Conservation (phyloP, 2,113 vertebrate species). For the Microcebus jonahi region DNA sequence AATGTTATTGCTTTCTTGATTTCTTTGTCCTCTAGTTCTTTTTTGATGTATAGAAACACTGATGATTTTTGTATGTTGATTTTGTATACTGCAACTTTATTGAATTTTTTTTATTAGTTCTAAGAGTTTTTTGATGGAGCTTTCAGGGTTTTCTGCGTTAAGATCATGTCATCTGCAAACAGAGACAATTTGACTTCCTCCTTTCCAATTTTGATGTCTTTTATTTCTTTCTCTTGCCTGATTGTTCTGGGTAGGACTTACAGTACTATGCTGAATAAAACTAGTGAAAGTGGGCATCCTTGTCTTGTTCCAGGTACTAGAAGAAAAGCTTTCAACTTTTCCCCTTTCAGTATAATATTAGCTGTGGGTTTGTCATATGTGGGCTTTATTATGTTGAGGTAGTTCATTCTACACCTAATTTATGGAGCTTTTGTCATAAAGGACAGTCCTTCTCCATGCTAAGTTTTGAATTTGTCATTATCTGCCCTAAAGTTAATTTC, state of each 20-base stretch:
- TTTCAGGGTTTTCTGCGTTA: neutral
- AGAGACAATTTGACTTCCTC: neutral
- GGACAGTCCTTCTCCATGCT: neutral
- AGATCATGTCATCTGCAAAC: neutral
- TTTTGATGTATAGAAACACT: neutral
- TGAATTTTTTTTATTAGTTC: neutral
- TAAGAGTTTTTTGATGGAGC: neutral
- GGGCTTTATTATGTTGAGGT: neutral
- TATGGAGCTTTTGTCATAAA: neutral
- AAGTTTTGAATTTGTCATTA: neutral
- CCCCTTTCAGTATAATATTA: neutral
- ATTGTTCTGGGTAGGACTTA: neutral
- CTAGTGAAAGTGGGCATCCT: neutral
- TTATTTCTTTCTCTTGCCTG: neutral
- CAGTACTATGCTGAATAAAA: neutral
- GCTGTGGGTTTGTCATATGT: neutral
- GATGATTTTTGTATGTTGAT: neutral
- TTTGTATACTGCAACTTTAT: neutral
- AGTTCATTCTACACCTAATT: neutral
- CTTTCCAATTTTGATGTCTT: neutral
- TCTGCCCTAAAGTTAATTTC: neutral
- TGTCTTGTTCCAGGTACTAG: neutral
- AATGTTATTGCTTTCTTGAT: neutral
- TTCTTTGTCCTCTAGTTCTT: neutral
- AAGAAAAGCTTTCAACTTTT: neutral